Percentiles rank a stretch among this genome's conserved stretches.
These are phyloP conservation scores for Premnoplex brunnescens DNA, from an alignment of 2,797 vertebrate species.

Conservation along the genomic window DNA sequence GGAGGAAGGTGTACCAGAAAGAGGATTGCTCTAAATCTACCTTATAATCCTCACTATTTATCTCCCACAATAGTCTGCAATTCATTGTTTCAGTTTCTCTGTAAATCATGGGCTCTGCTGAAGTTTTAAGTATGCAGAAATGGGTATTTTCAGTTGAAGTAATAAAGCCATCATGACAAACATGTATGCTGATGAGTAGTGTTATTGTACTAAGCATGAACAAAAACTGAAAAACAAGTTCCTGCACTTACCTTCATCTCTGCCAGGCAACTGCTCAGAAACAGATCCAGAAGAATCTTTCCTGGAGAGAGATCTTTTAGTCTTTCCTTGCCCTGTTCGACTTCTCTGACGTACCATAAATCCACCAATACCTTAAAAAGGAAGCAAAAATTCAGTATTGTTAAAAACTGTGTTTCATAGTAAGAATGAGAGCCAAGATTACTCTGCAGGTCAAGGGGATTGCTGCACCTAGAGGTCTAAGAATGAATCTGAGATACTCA, in stretches of 20 bases:
- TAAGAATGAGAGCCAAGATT: neutral
- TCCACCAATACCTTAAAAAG: constrained; percentile 90
- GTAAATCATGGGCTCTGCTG: neutral
- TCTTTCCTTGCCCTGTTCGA: constrained; percentile 90
- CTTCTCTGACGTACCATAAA: constrained; percentile 99
- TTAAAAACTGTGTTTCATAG: neutral
- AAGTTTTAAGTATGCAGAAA: neutral
- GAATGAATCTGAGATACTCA: neutral
- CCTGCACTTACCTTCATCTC: constrained; percentile 87
- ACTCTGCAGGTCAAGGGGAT: neutral
- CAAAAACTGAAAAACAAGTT: neutral
- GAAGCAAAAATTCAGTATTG: neutral
- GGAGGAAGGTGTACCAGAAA: neutral
- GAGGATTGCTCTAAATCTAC: neutral
- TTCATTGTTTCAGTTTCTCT: neutral
- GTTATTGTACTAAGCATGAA: neutral
- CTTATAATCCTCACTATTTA: neutral
- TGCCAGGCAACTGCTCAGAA: constrained; percentile 85
- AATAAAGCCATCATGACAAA: neutral
- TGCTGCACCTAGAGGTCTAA: neutral
- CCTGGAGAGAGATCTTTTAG: constrained; percentile 88
- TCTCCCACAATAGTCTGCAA: neutral
- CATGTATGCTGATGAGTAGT: neutral
- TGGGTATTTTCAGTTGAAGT: neutral
- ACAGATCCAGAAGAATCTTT: constrained; percentile 95